Conservation (phyloP, 2,888 invertebrate species). For the Diaphora mendica region DNA sequence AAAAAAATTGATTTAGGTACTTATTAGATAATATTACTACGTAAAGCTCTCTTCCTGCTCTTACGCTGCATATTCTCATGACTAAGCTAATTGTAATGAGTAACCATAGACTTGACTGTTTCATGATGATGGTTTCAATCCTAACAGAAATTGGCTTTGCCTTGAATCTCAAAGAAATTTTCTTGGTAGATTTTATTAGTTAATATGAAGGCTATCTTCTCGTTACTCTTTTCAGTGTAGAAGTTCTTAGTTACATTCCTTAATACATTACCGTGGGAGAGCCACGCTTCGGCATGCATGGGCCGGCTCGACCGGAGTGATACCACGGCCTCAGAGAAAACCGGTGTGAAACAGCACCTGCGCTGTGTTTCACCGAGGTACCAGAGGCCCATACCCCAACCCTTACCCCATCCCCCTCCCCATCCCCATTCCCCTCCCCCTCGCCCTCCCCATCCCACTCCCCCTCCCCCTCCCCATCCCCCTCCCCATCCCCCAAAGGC, state of each 20-base stretch:
- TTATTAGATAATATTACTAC: not conserved
- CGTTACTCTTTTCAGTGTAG: not conserved
- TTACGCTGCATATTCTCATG: not conserved
- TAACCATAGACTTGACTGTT: not conserved
- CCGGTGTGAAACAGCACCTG: too few relatives aligned
- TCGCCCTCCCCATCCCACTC: too few relatives aligned
- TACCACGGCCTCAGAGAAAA: too few relatives aligned
- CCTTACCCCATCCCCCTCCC: too few relatives aligned
- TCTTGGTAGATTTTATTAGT: not conserved
- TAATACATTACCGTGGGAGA: not conserved
- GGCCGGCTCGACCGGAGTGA: too few relatives aligned
- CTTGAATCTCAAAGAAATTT: not conserved
- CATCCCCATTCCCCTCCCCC: too few relatives aligned
- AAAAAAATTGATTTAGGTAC: not conserved
- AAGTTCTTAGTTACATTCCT: not conserved
- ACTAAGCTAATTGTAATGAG: not conserved
- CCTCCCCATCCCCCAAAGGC: too few relatives aligned
- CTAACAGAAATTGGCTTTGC: not conserved
- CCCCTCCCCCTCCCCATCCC: too few relatives aligned
- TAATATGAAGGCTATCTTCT: not conserved
- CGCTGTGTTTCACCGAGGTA: too few relatives aligned
- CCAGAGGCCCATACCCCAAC: too few relatives aligned
- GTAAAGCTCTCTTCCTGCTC: too few relatives aligned
- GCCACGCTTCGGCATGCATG: too few relatives aligned
- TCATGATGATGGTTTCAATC: not conserved